phyloP scores from a whole-genome alignment of 35 echinoderm and acorn worm species.

The Amphiura filiformis region DNA sequence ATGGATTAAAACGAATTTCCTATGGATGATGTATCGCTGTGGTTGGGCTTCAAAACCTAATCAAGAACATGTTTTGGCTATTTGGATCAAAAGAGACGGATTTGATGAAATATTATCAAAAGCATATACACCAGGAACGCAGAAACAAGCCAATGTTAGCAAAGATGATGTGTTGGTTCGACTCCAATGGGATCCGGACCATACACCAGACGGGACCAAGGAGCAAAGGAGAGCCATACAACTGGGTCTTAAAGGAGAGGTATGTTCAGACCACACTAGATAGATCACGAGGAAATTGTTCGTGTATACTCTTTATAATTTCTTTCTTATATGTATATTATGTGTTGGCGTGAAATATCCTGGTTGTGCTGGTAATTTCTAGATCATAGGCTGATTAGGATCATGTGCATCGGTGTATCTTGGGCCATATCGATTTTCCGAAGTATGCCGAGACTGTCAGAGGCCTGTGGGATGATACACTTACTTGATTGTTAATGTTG shows the following conservation, averaged over 20 bases:
- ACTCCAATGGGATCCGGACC: slow-evolving; percentile 74
- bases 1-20: slow-evolving; percentile 73
- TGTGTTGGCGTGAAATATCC: no score
- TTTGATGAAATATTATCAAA: slow-evolving; percentile 53
- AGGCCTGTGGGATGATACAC: no score
- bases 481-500: no score
- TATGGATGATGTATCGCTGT: slow-evolving; percentile 82
- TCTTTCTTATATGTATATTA: not conserved
- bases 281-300: not conserved
- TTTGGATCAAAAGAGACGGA: slow-evolving; percentile 27
- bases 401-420: not conserved
- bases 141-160: slow-evolving; percentile 32
- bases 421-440: no score
- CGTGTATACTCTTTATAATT: not conserved
- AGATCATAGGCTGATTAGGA: not conserved
- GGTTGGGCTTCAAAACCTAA: slow-evolving; percentile 58
- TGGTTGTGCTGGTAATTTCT: not conserved
- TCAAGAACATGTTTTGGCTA: slow-evolving; percentile 51
- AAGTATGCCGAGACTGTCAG: no score
- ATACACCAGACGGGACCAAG: slow-evolving; percentile 43
- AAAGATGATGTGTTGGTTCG: slow-evolving; percentile 42
- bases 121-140: slow-evolving; percentile 35
- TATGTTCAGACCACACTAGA: not conserved
- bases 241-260: slow-evolving; percentile 64
- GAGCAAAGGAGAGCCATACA: slow-evolving; percentile 52